These are phyloP conservation scores for Gastrophryne carolinensis DNA, from an alignment of 2,797 vertebrate species.

Conservation along the genomic window DNA sequence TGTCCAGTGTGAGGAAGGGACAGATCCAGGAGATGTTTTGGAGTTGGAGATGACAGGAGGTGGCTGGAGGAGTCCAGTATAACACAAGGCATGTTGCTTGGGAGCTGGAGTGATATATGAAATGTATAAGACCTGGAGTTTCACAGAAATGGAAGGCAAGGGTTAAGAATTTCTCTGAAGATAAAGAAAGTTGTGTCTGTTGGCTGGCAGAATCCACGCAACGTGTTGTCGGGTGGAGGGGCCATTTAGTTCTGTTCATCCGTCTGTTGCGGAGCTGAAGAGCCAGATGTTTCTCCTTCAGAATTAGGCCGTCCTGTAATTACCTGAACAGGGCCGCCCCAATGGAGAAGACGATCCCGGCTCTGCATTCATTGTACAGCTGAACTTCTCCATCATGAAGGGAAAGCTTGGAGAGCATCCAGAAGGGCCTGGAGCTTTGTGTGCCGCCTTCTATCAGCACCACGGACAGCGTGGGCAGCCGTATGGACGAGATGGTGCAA, in stretches of 20 bases:
- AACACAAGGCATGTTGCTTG: too few relatives aligned
- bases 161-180: too few relatives aligned
- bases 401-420: not conserved
- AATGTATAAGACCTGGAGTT: too few relatives aligned
- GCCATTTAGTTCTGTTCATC: constrained; percentile 11
- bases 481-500: constrained; percentile 6
- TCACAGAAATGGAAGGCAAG: too few relatives aligned
- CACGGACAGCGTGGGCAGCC: not conserved
- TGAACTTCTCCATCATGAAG: constrained; percentile 30
- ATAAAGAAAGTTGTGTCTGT: too few relatives aligned
- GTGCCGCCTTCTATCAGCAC: not conserved
- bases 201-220: constrained; percentile 1
- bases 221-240: constrained; percentile 14
- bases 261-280: constrained; percentile 24
- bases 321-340: constrained; percentile 22
- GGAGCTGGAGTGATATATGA: too few relatives aligned
- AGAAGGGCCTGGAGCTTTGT: not conserved
- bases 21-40: too few relatives aligned
- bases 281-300: constrained; percentile 40
- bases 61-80: too few relatives aligned
- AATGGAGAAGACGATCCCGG: constrained; percentile 23
- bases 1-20: too few relatives aligned
- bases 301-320: constrained; percentile 39
- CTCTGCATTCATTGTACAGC: not conserved
- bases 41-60: too few relatives aligned